Evolutionary conservation across 2,113 vertebrate species (phyloP).

Genomic region (Lepisosteus osseus): DNA sequence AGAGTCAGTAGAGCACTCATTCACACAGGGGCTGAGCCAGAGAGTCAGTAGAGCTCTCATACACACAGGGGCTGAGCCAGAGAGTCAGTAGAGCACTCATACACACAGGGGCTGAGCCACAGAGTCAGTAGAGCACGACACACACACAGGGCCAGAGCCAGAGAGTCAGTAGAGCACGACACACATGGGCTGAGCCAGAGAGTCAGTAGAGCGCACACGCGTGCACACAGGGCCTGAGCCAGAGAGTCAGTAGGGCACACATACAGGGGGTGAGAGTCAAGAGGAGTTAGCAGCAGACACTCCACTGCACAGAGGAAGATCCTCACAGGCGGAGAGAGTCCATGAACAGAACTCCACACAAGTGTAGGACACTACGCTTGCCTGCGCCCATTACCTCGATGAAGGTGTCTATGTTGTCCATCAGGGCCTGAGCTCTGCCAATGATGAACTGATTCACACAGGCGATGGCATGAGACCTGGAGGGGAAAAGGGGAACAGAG

Average conservation of each 20-base stretch:
- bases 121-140: not conserved
- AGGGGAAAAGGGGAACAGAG: not conserved
- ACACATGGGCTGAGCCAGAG: too few relatives aligned
- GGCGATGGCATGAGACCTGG: conserved; percentile 87
- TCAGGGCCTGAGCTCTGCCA: conserved; percentile 87
- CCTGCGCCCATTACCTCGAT: conserved; percentile 74
- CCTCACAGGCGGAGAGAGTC: too few relatives aligned
- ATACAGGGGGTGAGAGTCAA: not conserved
- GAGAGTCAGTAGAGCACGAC: not conserved
- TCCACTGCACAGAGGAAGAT: too few relatives aligned
- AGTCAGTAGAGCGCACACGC: too few relatives aligned
- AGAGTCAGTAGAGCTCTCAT: not conserved
- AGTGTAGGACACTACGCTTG: too few relatives aligned
- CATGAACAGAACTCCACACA: too few relatives aligned
- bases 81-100: too few relatives aligned
- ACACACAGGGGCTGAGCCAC: not conserved
- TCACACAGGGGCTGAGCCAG: not conserved
- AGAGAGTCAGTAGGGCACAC: too few relatives aligned
- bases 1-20: not conserved
- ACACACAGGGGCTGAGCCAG: too few relatives aligned
- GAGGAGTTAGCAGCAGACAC: not conserved
- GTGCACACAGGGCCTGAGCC: not conserved
- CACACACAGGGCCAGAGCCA: not conserved
- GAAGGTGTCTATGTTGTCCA: conserved; percentile 95
- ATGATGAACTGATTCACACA: conserved; percentile 97